Conservation (phyloP, 2,113 vertebrate species). For the Pollachius pollachius region DNA sequence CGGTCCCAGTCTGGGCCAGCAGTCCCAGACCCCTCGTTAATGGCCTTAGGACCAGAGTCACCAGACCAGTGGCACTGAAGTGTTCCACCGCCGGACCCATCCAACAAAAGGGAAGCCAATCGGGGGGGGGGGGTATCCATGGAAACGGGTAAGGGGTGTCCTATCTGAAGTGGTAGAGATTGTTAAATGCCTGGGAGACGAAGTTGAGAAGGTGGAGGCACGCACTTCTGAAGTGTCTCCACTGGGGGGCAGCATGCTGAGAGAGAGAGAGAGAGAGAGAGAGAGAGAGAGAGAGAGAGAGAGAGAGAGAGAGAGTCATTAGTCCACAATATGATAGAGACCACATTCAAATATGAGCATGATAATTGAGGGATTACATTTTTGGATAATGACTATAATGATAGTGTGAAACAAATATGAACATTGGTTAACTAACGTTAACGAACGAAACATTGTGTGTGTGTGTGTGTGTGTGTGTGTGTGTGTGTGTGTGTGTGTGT, state of each 20-base stretch:
- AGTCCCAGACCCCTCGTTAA: constrained; percentile 3
- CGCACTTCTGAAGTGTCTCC: constrained; percentile 64
- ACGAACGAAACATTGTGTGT: too few species aligned
- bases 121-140: not conserved
- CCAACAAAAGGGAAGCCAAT: too few species aligned
- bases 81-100: too few species aligned
- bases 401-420: too few species aligned
- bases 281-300: not conserved
- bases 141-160: constrained; percentile 4
- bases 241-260: constrained; percentile 53
- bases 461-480: too few species aligned
- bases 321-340: too few species aligned
- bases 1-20: constrained; percentile 40
- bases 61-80: not conserved
- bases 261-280: constrained; percentile 22
- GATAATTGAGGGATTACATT: too few species aligned
- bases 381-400: too few species aligned
- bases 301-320: too few species aligned
- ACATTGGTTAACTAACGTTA: too few species aligned
- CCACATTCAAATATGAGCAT: too few species aligned
- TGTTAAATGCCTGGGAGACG: constrained; percentile 63
- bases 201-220: constrained; percentile 65
- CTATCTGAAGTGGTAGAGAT: constrained; percentile 65
- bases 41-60: not conserved
- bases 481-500: too few species aligned